phyloP scores from a whole-genome alignment of 1,140 invertebrate species.

The Littorina saxatilis region DNA sequence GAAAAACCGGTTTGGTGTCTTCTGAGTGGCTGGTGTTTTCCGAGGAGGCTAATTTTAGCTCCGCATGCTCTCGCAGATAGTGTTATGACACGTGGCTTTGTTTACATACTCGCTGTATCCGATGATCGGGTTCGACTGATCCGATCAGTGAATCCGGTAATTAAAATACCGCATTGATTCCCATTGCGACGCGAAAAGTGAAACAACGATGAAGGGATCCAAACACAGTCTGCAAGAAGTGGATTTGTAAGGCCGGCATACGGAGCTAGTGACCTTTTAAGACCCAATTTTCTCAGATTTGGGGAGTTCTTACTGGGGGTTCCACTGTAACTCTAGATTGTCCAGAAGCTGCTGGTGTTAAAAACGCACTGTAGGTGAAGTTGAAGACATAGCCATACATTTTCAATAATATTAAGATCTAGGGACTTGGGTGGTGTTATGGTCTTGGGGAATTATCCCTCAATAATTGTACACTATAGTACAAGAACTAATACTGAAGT shows the following conservation, averaged over 20 bases:
- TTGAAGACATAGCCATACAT: no score
- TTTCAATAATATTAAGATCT: no score
- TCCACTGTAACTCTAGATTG: no score
- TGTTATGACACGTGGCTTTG: not conserved
- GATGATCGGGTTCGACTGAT: not conserved
- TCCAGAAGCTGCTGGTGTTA: no score
- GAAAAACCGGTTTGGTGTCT: slow-evolving; percentile 28
- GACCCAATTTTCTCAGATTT: no score
- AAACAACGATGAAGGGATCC: not conserved
- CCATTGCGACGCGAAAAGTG: not conserved
- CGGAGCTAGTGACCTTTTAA: not conserved
- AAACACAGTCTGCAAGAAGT: not conserved
- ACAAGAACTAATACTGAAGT: no score
- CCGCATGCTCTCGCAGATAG: not conserved
- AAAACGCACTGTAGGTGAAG: no score
- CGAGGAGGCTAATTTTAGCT: slow-evolving; percentile 19
- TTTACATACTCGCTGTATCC: not conserved
- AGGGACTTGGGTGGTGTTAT: no score
- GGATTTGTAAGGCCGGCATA: not conserved
- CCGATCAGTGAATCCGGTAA: not conserved
- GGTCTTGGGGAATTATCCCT: no score
- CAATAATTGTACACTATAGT: no score
- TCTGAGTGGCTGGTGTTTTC: slow-evolving; percentile 21
- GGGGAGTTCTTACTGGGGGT: no score
- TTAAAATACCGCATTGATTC: not conserved